Percentiles rank a stretch among this genome's conserved stretches.
Conservation (phyloP, 2,888 invertebrate genomes). For the Macrosiphum euphorbiae region DNA sequence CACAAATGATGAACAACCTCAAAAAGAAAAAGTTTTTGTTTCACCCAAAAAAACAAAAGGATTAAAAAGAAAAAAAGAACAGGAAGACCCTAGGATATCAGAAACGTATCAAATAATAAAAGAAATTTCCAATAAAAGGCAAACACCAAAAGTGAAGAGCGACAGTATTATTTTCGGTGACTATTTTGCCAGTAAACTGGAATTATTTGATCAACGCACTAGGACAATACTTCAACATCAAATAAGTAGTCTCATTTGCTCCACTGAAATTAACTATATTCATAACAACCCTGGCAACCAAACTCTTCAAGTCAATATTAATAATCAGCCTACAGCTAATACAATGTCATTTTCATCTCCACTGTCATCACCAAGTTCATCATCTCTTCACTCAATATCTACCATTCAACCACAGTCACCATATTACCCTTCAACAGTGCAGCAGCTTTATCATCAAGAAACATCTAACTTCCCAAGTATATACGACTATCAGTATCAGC, state of each 20-base stretch:
- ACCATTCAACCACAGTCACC: too few relatives aligned
- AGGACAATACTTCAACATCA: not conserved
- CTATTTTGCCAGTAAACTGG: not conserved
- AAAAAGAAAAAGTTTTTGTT: not conserved
- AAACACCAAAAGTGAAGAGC: not conserved
- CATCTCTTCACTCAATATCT: not conserved
- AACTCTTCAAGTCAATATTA: not conserved
- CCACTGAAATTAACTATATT: not conserved
- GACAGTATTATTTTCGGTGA: not conserved
- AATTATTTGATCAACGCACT: slow-evolving; percentile 10
- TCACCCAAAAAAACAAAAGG: not conserved
- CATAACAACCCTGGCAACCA: not conserved
- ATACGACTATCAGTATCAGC: not conserved
- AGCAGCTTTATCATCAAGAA: not conserved
- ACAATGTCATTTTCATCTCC: not conserved
- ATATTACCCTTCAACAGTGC: not conserved
- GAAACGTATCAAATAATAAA: not conserved
- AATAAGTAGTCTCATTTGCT: slow-evolving; percentile 5
- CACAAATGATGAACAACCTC: not conserved
- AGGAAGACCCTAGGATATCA: not conserved
- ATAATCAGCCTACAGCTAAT: not conserved
- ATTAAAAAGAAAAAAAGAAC: not conserved
- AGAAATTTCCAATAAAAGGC: not conserved
- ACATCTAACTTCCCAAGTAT: not conserved
- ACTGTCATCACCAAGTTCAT: not conserved